Evolutionary conservation across 2,797 vertebrate species (phyloP).

Genomic region (Gephyroberyx darwinii): DNA sequence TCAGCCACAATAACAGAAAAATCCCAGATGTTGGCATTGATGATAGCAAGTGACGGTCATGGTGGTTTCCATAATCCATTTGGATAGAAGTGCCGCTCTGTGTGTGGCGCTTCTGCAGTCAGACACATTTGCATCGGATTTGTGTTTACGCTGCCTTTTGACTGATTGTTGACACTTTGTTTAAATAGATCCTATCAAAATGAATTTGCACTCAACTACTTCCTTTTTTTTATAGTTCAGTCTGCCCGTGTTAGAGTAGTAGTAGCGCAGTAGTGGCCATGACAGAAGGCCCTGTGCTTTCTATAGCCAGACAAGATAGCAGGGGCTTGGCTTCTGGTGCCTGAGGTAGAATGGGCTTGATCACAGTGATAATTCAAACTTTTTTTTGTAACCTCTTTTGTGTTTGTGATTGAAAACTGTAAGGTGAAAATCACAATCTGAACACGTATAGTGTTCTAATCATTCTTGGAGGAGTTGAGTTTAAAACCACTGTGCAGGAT

Average conservation of each 20-base stretch:
- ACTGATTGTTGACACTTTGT: constrained; percentile 54
- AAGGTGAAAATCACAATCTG: not conserved
- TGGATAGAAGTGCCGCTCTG: not conserved
- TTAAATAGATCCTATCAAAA: constrained; percentile 40
- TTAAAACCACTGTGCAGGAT: no score
- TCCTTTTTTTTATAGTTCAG: constrained; percentile 46
- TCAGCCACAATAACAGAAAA: not conserved
- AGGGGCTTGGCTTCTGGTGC: not conserved
- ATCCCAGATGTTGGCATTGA: constrained; percentile 10
- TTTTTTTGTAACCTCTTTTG: not conserved
- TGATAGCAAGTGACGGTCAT: constrained; percentile 11
- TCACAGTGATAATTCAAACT: not conserved
- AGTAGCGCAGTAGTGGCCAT: not conserved
- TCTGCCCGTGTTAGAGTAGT: constrained; percentile 11
- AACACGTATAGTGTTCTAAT: no score
- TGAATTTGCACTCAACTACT: constrained; percentile 58
- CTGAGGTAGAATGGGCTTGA: not conserved
- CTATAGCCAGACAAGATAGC: not conserved
- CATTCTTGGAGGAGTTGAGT: no score
- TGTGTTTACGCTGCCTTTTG: constrained; percentile 47
- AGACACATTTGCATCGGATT: constrained; percentile 59
- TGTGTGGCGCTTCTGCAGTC: constrained; percentile 19
- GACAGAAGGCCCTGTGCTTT: not conserved
- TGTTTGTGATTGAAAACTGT: not conserved
- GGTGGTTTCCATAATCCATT: constrained; percentile 31